These are phyloP conservation scores for Tragelaphus imberbis DNA, from an alignment of 2,113 vertebrate species.

Conservation along the genomic window DNA sequence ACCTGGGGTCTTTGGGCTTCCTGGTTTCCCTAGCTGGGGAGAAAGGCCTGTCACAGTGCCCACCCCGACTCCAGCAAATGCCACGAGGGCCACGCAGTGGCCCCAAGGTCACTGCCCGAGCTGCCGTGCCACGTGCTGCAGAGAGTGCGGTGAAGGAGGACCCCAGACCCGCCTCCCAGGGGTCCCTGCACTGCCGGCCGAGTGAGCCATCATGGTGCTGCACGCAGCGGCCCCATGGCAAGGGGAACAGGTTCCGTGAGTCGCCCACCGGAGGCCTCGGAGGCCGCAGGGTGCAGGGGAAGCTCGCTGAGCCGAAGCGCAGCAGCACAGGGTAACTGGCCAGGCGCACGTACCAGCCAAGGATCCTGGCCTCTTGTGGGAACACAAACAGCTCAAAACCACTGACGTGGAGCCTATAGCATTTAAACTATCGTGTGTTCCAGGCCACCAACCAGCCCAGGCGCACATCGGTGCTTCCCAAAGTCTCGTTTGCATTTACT, in stretches of 20 bases:
- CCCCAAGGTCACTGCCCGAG: accelerated
- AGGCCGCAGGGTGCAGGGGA: not conserved
- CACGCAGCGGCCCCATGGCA: accelerated
- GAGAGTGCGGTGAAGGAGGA: too few species aligned
- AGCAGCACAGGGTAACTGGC: not conserved
- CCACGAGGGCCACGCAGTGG: accelerated
- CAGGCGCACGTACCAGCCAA: accelerated
- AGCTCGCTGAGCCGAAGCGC: accelerated
- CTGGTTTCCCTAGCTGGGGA: not conserved
- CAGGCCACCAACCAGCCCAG: not conserved
- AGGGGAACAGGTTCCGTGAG: accelerated
- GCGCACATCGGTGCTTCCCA: accelerated
- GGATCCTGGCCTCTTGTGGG: not conserved
- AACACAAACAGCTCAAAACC: accelerated
- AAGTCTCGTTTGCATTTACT: not conserved
- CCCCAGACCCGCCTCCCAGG: accelerated
- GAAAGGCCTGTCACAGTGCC: not conserved
- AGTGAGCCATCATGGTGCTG: accelerated
- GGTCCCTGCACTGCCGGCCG: accelerated
- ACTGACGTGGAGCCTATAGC: not conserved
- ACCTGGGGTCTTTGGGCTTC: not conserved
- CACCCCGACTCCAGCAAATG: not conserved
- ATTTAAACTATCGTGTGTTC: not conserved
- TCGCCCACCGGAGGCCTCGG: accelerated
- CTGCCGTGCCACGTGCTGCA: accelerated